Evolutionary conservation across 2,888 invertebrate genomes (phyloP).

Genomic region (Mythimna lalbum): DNA sequence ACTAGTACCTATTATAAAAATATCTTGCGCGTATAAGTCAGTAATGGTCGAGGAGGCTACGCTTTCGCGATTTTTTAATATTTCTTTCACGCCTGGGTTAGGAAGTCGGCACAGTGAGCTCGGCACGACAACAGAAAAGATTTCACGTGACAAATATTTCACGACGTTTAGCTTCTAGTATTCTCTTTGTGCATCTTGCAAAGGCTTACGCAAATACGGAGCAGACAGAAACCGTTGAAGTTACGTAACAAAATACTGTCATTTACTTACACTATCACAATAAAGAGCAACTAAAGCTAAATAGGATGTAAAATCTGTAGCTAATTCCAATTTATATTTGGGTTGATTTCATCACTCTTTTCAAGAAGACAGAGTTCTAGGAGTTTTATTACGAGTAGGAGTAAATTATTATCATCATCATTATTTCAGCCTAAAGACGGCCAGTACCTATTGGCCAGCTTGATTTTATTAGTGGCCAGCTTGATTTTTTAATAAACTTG

Average conservation of each 20-base stretch:
- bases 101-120: constrained; percentile 37
- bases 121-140: constrained; percentile 13
- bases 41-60: constrained; percentile 64
- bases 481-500: too few relatives aligned
- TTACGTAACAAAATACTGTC: background rate
- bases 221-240: background rate
- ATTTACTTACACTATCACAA: too few relatives aligned
- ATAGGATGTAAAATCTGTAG: too few relatives aligned
- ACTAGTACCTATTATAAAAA: constrained; percentile 57
- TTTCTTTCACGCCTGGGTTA: constrained; percentile 67
- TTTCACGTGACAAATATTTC: constrained; percentile 26
- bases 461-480: too few relatives aligned
- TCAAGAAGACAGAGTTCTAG: too few relatives aligned
- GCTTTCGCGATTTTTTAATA: constrained; percentile 75
- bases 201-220: constrained; percentile 4
- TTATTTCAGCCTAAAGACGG: too few relatives aligned
- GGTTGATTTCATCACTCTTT: too few relatives aligned
- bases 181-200: constrained; percentile 9
- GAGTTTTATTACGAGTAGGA: too few relatives aligned
- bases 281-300: too few relatives aligned
- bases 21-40: constrained; percentile 51
- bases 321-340: too few relatives aligned
- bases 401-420: too few relatives aligned
- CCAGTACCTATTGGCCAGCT: too few relatives aligned
- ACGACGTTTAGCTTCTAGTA: constrained; percentile 17